These are phyloP conservation scores for Polymixis flavicincta DNA, from an alignment of 2,888 invertebrate genomes.

Conservation along the genomic window DNA sequence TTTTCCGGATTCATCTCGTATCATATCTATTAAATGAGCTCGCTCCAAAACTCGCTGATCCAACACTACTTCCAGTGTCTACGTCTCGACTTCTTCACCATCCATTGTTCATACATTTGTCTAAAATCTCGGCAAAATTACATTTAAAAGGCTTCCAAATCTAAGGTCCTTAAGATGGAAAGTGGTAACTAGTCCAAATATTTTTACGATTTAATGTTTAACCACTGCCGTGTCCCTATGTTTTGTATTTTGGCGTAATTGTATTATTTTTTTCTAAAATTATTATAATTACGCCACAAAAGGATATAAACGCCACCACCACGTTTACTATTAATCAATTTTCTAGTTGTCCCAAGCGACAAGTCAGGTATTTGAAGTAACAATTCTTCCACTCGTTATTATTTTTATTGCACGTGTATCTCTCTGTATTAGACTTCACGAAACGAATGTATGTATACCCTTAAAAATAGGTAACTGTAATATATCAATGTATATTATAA, in stretches of 20 bases:
- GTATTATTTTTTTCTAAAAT: no score
- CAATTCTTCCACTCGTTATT: not conserved
- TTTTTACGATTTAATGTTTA: no score
- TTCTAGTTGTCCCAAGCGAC: not conserved
- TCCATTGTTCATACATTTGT: not conserved
- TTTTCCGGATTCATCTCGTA: not conserved
- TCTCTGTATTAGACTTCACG: not conserved
- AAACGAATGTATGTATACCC: not conserved
- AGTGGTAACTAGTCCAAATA: no score
- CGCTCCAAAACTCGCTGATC: not conserved
- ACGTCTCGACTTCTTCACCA: no score
- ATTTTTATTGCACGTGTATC: slow-evolving; percentile 6
- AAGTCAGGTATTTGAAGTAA: not conserved
- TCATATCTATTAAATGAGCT: not conserved
- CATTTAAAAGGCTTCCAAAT: not conserved
- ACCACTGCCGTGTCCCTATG: no score
- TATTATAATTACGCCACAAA: no score
- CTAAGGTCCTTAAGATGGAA: no score
- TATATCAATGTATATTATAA: slow-evolving; percentile 28
- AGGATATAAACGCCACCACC: no score
- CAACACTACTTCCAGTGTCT: not conserved
- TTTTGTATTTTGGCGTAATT: no score
- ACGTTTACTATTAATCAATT: no score
- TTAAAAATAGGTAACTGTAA: slow-evolving; percentile 24
- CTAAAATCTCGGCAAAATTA: not conserved